Percentiles rank a stretch among this genome's conserved stretches.
Evolutionary conservation across 2,113 vertebrate genomes (phyloP).

Genomic region (Cichladusa arquata): DNA sequence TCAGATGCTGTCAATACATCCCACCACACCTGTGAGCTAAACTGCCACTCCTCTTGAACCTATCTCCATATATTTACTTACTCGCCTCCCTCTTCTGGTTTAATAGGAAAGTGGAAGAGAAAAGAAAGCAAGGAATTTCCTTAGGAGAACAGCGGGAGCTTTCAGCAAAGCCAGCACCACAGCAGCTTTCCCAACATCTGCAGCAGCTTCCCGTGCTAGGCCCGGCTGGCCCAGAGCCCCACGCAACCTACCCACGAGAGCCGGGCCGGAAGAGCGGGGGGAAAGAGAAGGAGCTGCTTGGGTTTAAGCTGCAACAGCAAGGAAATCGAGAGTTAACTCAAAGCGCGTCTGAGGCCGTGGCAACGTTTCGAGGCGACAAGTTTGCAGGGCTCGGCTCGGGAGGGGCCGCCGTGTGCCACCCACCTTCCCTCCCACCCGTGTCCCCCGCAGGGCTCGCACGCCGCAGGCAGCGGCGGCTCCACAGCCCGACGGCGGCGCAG

Average conservation of each 20-base stretch:
- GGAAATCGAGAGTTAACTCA: not conserved
- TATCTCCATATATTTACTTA: not conserved
- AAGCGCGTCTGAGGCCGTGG: too few species aligned
- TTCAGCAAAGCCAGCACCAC: not conserved
- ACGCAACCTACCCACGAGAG: fast-evolving
- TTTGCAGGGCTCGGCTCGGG: not conserved
- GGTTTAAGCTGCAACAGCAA: not conserved
- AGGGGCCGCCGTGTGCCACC: not conserved
- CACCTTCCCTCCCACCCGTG: not conserved
- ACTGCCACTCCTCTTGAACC: not conserved
- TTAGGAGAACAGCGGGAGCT: not conserved
- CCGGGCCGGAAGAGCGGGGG: fast-evolving
- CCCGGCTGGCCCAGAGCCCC: not conserved
- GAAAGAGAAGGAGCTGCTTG: not conserved
- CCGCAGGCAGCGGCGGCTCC: not conserved
- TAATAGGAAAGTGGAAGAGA: not conserved
- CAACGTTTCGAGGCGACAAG: not conserved
- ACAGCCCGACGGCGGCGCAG: not conserved
- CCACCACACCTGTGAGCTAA: not conserved
- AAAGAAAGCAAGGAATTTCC: not conserved
- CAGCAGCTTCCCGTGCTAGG: not conserved
- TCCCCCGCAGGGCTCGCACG: not conserved
- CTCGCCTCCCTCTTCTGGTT: not conserved
- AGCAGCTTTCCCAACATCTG: not conserved
- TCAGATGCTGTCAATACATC: not conserved